These are phyloP conservation scores for Noctua comes DNA, from an alignment of 2,888 invertebrate genomes.

Conservation along the genomic window DNA sequence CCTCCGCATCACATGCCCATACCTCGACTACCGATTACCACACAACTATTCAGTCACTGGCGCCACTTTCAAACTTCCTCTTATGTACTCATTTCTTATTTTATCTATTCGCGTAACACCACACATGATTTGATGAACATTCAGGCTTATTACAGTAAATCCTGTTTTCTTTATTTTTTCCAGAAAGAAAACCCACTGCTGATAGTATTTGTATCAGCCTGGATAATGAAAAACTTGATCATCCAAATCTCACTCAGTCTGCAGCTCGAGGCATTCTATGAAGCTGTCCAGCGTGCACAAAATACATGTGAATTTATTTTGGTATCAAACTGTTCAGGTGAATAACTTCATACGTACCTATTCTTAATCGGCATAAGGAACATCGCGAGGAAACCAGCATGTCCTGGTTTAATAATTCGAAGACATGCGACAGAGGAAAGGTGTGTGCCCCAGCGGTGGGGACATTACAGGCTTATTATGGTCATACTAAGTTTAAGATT, in stretches of 20 bases:
- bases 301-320: neutral
- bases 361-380: too few species aligned
- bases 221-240: neutral
- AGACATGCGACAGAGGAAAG: neutral
- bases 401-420: neutral
- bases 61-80: too few species aligned
- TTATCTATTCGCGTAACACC: too few species aligned
- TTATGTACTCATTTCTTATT: too few species aligned
- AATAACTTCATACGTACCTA: neutral
- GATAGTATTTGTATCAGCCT: neutral
- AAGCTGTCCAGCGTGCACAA: neutral
- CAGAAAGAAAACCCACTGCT: neutral
- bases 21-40: too few species aligned
- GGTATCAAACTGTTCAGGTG: slow-evolving; percentile 1
- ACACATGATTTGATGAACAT: too few species aligned
- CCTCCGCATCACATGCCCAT: too few species aligned
- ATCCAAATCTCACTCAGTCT: neutral
- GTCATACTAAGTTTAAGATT: too few species aligned
- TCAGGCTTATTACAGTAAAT: neutral
- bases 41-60: too few species aligned
- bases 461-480: neutral
- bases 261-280: neutral
- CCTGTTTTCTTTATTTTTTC: neutral
- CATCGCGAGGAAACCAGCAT: too few species aligned
- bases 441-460: neutral